Evolutionary conservation across 2,797 vertebrate species (phyloP), one percentile per base, ranked within the genome.

Genomic region (Scolopax bukidnonensis): DNA sequence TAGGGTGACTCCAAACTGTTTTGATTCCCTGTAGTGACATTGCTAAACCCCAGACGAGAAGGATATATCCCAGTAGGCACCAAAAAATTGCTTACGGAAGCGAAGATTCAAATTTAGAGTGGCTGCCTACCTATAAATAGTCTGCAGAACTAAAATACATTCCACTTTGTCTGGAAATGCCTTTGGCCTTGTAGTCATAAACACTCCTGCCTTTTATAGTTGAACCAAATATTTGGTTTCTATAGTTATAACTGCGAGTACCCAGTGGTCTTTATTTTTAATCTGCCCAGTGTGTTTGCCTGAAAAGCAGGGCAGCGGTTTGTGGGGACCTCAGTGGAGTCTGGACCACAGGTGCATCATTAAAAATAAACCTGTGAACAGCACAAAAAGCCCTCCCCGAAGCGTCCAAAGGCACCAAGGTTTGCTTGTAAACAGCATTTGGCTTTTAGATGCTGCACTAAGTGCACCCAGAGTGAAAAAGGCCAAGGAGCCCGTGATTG

Each of bases 171-270:
- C 86, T 96, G 94, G 87, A 97, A 97, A 95, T 96, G 91, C 82
- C 88, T 93, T 94, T 96, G 95, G 92, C 93, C 80, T 94, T 2
- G 1, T 63, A 94, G 89, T 89, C 87, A 93, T 95, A 97, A 97
- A 95, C 93, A 94, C 94, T 68, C 61, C 87, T 84, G 95, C 92
- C 92, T 96, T 95, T 97, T 97, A 94, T 48, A 95, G 79, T 56
- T 7, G 70, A 86, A 95, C 85, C 82, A 96, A 97, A 97, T 96
- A 96, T 97, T 97, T 97, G 94, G 96, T 97, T 93, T 95, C 92
- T 93, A 90, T 93, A 96, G 95, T 91, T 96, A 95, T 95, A 92
- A 73, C 91, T 68, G 74, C 9, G 68, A 95, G 84, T 81, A 87
- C 87, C 68, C 90, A 90, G 47, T 48, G 81, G 94, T 71, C 96